phyloP scores from a whole-genome alignment of 2,113 vertebrate genomes.

The Vanacampus margaritifer region DNA sequence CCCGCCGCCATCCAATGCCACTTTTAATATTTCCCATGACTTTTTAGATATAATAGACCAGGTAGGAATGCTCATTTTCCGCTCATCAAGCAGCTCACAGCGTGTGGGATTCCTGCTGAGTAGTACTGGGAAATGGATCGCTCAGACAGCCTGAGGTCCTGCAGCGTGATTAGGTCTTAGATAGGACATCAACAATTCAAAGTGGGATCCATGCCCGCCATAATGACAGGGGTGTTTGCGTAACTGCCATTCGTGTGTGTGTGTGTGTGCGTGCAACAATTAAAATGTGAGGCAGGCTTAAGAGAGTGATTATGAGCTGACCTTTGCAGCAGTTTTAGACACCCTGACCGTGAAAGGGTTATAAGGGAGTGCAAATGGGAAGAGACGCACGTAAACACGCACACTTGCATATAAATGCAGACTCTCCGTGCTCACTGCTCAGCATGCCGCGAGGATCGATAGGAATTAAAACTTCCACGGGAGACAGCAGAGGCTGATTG shows the following conservation, averaged over 20 bases:
- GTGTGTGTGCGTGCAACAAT: conserved; percentile 52
- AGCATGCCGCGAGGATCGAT: conserved; percentile 56
- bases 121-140: conserved; percentile 58
- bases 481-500: conserved; percentile 58
- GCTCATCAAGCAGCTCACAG: conserved; percentile 62
- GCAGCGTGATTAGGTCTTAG: conserved; percentile 67
- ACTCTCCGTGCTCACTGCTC: conserved; percentile 38
- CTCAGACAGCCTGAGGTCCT: conserved; percentile 64
- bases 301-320: conserved; percentile 75
- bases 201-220: conserved; percentile 61
- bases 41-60: conserved; percentile 58
- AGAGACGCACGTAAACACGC: conserved; percentile 38
- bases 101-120: conserved; percentile 53
- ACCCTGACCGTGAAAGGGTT: conserved; percentile 62
- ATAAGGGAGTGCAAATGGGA: conserved; percentile 57
- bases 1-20: conserved; percentile 44
- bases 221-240: conserved; percentile 58
- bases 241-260: conserved; percentile 10
- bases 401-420: conserved; percentile 21
- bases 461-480: conserved; percentile 63
- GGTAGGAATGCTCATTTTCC: conserved; percentile 67
- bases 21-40: conserved; percentile 51
- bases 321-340: conserved; percentile 72
- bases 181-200: conserved; percentile 74
- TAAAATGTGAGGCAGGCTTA: conserved; percentile 74